Conservation (phyloP, 2,113 vertebrate genomes). For the Semnornis frantzii region DNA sequence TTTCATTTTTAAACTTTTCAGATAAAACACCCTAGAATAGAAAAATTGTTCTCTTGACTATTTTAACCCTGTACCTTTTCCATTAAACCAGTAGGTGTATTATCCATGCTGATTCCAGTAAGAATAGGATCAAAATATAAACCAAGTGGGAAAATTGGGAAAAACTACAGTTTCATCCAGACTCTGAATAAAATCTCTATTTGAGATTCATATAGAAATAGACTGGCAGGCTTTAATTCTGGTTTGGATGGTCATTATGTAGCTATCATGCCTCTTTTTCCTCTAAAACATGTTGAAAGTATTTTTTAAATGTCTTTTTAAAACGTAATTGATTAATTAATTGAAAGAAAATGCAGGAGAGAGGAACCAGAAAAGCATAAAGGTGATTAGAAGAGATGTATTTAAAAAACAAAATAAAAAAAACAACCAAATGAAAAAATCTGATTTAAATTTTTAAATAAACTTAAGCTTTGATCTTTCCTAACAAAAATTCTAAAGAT, state of each 20-base stretch:
- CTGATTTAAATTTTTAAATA: neutral
- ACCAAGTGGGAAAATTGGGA: neutral
- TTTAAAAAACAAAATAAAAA: no score
- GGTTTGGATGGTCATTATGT: neutral
- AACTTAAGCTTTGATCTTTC: neutral
- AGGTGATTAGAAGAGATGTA: neutral
- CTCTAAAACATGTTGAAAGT: neutral
- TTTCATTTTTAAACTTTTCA: neutral
- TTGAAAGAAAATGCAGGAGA: neutral
- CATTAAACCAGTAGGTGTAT: neutral
- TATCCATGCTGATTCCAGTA: neutral
- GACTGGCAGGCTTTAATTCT: neutral
- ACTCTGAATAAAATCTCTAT: neutral
- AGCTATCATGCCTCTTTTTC: neutral
- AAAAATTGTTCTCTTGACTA: neutral
- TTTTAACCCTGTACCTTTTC: neutral
- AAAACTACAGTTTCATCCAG: neutral
- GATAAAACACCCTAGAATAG: neutral
- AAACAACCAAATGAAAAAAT: no score
- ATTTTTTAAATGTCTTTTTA: neutral
- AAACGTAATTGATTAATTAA: neutral
- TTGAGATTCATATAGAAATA: neutral
- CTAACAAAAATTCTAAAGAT: neutral
- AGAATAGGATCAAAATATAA: neutral
- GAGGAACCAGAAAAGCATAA: neutral